phyloP scores from a whole-genome alignment of 2,888 invertebrate genomes.

The Vannuccia rotundouncinata region DNA sequence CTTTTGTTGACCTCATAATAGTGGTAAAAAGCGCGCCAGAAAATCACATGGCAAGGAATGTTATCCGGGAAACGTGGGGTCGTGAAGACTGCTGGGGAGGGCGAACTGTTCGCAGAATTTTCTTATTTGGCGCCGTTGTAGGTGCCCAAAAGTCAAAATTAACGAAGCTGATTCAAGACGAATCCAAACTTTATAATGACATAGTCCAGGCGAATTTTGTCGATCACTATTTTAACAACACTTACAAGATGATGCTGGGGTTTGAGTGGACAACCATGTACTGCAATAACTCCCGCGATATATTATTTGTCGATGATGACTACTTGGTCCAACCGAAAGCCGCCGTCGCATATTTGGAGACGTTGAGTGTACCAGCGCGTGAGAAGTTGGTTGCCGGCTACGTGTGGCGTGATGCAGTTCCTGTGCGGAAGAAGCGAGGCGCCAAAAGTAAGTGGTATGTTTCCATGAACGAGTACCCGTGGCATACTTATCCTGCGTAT shows the following conservation, averaged over 20 bases:
- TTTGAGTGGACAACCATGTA: conserved; percentile 73
- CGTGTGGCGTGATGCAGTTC: conserved; percentile 44
- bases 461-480: conserved; percentile 75
- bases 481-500: conserved; percentile 79
- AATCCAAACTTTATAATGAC: conserved; percentile 67
- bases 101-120: conserved; percentile 67
- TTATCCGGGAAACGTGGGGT: conserved; percentile 77
- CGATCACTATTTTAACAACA: conserved; percentile 81
- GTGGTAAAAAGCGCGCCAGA: conserved; percentile 72
- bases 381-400: conserved; percentile 41
- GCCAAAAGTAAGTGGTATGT: conserved; percentile 76
- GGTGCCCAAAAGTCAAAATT: conserved; percentile 52
- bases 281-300: conserved; percentile 70
- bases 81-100: conserved; percentile 67
- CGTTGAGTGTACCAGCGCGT: conserved; percentile 4
- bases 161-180: conserved; percentile 58
- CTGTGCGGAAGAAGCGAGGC: conserved; percentile 62
- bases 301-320: conserved; percentile 84
- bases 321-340: conserved; percentile 66
- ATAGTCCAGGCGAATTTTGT: conserved; percentile 73
- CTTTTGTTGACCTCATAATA: conserved; percentile 15
- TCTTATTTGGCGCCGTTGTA: conserved; percentile 43
- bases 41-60: conserved; percentile 65
- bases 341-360: conserved; percentile 5
- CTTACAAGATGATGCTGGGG: conserved; percentile 83